Percentiles rank a stretch among this genome's conserved stretches.
Conservation (phyloP, 2,888 invertebrate species). For the Hoplodrina ambigua region DNA sequence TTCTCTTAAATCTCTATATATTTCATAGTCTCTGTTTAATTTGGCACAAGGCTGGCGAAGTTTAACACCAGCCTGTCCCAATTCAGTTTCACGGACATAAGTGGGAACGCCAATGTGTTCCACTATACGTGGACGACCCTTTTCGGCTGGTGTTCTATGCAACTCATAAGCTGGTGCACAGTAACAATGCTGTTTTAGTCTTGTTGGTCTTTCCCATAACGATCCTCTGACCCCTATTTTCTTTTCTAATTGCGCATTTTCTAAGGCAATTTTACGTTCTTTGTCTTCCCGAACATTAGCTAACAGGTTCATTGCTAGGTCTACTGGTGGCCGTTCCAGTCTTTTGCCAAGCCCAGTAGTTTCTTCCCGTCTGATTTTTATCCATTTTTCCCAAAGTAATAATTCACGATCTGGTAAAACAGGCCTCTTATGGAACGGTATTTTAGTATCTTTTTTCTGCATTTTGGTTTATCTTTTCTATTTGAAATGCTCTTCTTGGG, state of each 20-base stretch:
- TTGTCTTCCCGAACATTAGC: conserved; percentile 77
- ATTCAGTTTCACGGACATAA: conserved; percentile 77
- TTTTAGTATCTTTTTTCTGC: conserved; percentile 26
- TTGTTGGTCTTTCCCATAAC: conserved; percentile 78
- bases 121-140: conserved; percentile 75
- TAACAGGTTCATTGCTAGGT: conserved; percentile 81
- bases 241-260: conserved; percentile 78
- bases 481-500: neutral
- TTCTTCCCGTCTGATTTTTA: conserved; percentile 80
- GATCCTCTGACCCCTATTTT: conserved; percentile 73
- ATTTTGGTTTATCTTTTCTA: conserved; percentile 29
- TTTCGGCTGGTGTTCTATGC: conserved; percentile 77
- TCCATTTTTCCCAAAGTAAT: conserved; percentile 84
- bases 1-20: conserved; percentile 75
- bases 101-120: conserved; percentile 81
- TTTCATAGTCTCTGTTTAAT: conserved; percentile 73
- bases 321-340: conserved; percentile 73
- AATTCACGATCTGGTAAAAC: conserved; percentile 77
- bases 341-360: conserved; percentile 69
- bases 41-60: conserved; percentile 67
- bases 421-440: conserved; percentile 24
- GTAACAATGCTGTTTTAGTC: conserved; percentile 76
- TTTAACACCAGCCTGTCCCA: conserved; percentile 74
- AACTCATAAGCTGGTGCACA: conserved; percentile 80
- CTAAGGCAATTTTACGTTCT: conserved; percentile 79